A percentile compares a stretch with the other conserved stretches of the same genome.
phyloP scores from a whole-genome alignment of 2,888 invertebrate genomes.

The Hypselothyrea guttata region DNA sequence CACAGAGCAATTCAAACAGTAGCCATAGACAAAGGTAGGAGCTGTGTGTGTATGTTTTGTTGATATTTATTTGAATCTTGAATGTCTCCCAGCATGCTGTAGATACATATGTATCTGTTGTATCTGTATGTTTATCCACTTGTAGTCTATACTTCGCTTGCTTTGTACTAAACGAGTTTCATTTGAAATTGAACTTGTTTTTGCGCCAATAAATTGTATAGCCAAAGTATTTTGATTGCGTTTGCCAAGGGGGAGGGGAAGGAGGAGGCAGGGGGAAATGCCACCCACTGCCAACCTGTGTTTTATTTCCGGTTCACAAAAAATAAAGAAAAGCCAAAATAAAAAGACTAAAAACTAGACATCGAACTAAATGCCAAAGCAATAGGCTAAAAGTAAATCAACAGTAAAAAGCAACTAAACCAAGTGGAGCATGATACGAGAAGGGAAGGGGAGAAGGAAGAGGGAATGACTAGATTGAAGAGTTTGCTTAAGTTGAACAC shows the following conservation, averaged over 20 bases:
- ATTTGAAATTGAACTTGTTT: constrained; percentile 77
- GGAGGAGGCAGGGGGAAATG: not conserved
- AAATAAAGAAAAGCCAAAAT: constrained; percentile 38
- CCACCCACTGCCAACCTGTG: constrained; percentile 49
- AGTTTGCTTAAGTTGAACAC: constrained; percentile 54
- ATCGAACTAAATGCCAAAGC: constrained; percentile 66
- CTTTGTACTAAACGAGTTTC: constrained; percentile 63
- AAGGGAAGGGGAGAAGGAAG: not conserved
- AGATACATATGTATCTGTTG: constrained; percentile 44
- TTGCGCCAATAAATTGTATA: constrained; percentile 76
- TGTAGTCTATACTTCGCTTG: constrained; percentile 34
- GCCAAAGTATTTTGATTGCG: constrained; percentile 76
- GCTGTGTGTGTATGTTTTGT: constrained; percentile 38
- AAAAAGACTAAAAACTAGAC: constrained; percentile 61
- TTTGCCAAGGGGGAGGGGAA: constrained; percentile 24
- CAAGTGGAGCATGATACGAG: constrained; percentile 27
- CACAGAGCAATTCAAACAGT: constrained; percentile 52
- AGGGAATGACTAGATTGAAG: constrained; percentile 23
- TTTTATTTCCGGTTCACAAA: constrained; percentile 73
- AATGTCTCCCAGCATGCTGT: constrained; percentile 63
- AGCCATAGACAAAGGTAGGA: constrained; percentile 63
- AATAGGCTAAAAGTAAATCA: constrained; percentile 74
- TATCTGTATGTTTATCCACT: constrained; percentile 58
- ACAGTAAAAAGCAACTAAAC: constrained; percentile 61
- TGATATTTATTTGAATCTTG: constrained; percentile 77